These are phyloP conservation scores for Speoplatyrhinus poulsoni DNA, from an alignment of 2,113 vertebrate genomes.

Conservation along the genomic window DNA sequence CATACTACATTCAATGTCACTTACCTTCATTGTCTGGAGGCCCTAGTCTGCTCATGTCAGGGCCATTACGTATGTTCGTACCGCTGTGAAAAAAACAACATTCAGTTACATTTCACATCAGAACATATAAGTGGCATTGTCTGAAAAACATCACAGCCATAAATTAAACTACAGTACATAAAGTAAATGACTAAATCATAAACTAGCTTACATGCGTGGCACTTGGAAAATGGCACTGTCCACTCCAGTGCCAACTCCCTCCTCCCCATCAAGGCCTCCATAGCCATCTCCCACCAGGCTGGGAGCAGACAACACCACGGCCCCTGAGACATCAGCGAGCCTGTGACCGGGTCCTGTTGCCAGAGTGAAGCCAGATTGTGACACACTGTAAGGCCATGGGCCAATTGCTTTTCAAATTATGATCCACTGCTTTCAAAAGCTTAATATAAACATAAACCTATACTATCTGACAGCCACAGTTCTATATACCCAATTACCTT, in stretches of 20 bases:
- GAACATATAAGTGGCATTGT: not conserved
- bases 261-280: constrained; percentile 86
- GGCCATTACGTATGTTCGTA: constrained; percentile 88
- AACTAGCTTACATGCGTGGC: constrained; percentile 88
- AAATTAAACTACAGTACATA: not conserved
- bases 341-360: constrained; percentile 83
- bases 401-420: too few species aligned
- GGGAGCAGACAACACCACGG: constrained; percentile 86
- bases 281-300: constrained; percentile 90
- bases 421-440: too few species aligned
- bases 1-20: constrained; percentile 14
- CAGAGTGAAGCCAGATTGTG: constrained; percentile 5
- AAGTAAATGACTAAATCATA: not conserved
- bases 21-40: constrained; percentile 88
- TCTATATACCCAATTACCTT: too few species aligned
- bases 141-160: not conserved
- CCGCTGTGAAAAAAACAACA: constrained; percentile 71
- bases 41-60: constrained; percentile 75
- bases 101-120: not conserved
- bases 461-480: too few species aligned
- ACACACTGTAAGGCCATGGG: too few species aligned
- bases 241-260: constrained; percentile 81
- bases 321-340: constrained; percentile 84
- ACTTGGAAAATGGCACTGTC: constrained; percentile 92
- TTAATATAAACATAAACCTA: too few species aligned